phyloP scores from a whole-genome alignment of 2,888 invertebrate genomes.

The Nasonovia ribisnigri region DNA sequence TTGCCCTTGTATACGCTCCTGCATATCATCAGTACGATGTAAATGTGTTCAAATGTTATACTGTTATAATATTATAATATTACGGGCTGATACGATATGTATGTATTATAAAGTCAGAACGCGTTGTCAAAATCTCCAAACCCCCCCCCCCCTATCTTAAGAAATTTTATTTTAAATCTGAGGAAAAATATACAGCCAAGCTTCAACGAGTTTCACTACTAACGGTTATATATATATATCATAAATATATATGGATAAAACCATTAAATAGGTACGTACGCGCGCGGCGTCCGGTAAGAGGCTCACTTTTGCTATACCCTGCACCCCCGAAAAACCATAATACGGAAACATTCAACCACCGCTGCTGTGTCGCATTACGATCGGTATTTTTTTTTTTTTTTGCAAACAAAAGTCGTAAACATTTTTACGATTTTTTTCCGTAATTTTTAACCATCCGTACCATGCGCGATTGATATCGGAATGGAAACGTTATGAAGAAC shows the following conservation, averaged over 20 bases:
- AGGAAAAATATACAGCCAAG: not conserved
- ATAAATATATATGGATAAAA: not conserved
- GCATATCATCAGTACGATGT: no score
- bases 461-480: not conserved
- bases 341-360: not conserved
- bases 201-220: not conserved
- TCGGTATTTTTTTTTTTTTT: not conserved
- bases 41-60: not conserved
- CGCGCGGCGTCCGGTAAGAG: not conserved
- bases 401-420: not conserved
- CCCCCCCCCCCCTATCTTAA: no score
- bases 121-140: no score
- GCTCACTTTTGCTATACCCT: not conserved
- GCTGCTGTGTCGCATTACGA: not conserved
- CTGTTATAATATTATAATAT: no score
- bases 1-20: not conserved
- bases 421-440: not conserved
- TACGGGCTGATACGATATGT: not conserved
- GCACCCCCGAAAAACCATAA: not conserved
- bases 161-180: not conserved
- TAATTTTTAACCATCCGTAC: not conserved
- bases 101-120: no score
- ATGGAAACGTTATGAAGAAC: not conserved
- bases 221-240: not conserved
- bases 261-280: not conserved